A percentile compares a stretch with the other conserved stretches of the same genome.
Conservation (phyloP, 2,113 vertebrate species). For the Psittacus erithacus region DNA sequence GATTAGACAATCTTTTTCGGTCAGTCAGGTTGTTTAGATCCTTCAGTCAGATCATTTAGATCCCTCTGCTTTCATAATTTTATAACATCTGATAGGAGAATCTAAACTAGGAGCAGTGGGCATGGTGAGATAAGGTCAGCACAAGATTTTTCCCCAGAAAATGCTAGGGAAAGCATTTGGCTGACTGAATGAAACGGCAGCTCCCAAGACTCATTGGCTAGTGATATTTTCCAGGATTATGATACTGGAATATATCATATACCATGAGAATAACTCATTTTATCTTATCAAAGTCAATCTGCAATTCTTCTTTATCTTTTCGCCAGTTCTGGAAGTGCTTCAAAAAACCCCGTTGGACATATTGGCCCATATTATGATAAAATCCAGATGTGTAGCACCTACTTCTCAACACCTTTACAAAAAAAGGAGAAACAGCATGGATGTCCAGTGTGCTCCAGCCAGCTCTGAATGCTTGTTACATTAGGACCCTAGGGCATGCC, state of each 20-base stretch:
- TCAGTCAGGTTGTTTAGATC: not conserved
- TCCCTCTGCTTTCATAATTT: not conserved
- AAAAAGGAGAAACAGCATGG: not conserved
- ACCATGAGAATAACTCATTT: not conserved
- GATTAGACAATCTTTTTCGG: not conserved
- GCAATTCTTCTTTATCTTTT: conserved; percentile 9
- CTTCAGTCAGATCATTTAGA: not conserved
- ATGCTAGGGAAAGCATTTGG: not conserved
- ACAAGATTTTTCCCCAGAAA: not conserved
- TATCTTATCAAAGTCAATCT: not conserved
- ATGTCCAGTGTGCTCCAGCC: not conserved
- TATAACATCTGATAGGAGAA: not conserved
- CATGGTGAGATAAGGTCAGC: no score
- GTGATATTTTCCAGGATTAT: not conserved
- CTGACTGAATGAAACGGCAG: not conserved
- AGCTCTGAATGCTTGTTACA: not conserved
- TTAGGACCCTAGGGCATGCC: not conserved
- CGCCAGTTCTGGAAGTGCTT: not conserved
- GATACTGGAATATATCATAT: not conserved
- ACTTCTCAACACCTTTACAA: not conserved
- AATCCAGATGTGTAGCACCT: not conserved
- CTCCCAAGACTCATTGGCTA: not conserved
- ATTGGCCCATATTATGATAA: not conserved
- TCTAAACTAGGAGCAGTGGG: not conserved
- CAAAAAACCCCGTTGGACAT: not conserved